phyloP scores from a whole-genome alignment of 2,797 vertebrate species.

The Sebastes itinus region DNA sequence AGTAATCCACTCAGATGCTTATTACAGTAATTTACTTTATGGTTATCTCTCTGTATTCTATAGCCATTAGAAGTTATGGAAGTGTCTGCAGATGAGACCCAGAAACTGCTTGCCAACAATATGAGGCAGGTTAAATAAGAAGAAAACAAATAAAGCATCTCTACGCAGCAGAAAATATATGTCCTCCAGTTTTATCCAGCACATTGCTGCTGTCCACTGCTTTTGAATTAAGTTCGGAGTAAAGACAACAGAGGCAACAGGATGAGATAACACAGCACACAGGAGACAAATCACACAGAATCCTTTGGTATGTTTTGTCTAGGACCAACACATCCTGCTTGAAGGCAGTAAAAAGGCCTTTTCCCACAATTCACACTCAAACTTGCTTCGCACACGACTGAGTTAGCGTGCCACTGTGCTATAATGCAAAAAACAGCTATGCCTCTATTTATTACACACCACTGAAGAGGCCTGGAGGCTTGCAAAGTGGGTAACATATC shows the following conservation, averaged over 20 bases:
- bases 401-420: neutral
- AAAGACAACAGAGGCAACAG: slow-evolving; percentile 67
- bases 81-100: neutral
- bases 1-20: neutral
- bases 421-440: neutral
- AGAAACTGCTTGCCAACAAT: neutral
- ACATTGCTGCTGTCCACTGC: slow-evolving; percentile 33
- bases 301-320: slow-evolving; percentile 75
- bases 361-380: slow-evolving; percentile 55
- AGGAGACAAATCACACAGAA: slow-evolving; percentile 66
- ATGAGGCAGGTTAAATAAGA: neutral
- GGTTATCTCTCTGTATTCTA: neutral
- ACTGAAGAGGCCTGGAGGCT: slow-evolving; percentile 10
- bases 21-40: neutral
- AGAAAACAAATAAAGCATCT: slow-evolving; percentile 35
- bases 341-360: slow-evolving; percentile 35
- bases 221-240: slow-evolving; percentile 41
- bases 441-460: slow-evolving; percentile 15
- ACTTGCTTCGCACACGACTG: neutral
- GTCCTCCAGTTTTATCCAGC: neutral
- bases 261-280: slow-evolving; percentile 67
- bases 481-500: slow-evolving; percentile 23
- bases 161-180: slow-evolving; percentile 7
- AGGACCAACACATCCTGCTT: slow-evolving; percentile 68
- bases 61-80: neutral